These are phyloP conservation scores for Coleophora deauratella DNA, from an alignment of 2,888 invertebrate species.

Conservation along the genomic window DNA sequence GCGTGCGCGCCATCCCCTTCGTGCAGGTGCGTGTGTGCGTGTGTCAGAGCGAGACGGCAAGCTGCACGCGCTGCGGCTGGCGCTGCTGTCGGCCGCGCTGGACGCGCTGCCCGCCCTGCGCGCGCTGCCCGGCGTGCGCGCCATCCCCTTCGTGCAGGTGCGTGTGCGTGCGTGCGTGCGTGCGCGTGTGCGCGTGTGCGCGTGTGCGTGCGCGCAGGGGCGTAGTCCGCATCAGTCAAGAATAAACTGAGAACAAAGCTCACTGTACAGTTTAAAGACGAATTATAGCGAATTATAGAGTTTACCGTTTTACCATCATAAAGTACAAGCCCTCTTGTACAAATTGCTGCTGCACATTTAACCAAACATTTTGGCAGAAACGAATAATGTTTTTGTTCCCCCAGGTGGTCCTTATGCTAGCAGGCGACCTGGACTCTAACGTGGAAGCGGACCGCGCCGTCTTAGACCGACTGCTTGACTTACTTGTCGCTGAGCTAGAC, in stretches of 20 bases:
- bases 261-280: too few relatives aligned
- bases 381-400: background rate
- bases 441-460: conserved; percentile 86
- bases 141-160: conserved; percentile 94
- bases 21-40: conserved; percentile 82
- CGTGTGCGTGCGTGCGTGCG: conserved; percentile 77
- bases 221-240: too few relatives aligned
- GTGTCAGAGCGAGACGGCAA: too few relatives aligned
- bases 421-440: conserved; percentile 89
- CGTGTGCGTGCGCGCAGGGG: too few relatives aligned
- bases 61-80: conserved; percentile 79
- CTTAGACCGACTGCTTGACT: conserved; percentile 82
- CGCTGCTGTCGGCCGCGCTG: conserved; percentile 83
- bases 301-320: too few relatives aligned
- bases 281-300: too few relatives aligned
- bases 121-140: conserved; percentile 85
- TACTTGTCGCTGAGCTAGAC: conserved; percentile 81
- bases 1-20: conserved; percentile 91
- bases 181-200: too few relatives aligned
- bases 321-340: too few relatives aligned
- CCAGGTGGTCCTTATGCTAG: conserved; percentile 89
- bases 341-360: too few relatives aligned
- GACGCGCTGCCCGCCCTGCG: conserved; percentile 85
- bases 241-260: too few relatives aligned
- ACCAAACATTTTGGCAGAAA: too few relatives aligned